These are phyloP conservation scores for Drosophila littoralis DNA, from an alignment of 1,140 invertebrate genomes.

Conservation along the genomic window DNA sequence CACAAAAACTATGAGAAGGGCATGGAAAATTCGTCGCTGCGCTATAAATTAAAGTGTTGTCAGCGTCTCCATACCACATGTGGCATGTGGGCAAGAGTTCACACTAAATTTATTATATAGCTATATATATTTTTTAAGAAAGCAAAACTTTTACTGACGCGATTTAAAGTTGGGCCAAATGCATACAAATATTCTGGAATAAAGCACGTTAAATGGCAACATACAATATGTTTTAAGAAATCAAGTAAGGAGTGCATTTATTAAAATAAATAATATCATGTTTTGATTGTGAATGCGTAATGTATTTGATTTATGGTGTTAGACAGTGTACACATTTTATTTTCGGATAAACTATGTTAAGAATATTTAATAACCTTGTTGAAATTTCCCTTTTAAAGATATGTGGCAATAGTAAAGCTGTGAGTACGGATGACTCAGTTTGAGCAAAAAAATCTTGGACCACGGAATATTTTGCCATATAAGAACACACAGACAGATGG, in stretches of 20 bases:
- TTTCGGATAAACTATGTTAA: too few relatives aligned
- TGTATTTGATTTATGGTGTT: too few relatives aligned
- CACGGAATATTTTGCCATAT: too few relatives aligned
- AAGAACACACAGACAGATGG: too few relatives aligned
- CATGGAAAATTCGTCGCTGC: constrained; percentile 59
- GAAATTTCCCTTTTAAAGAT: too few relatives aligned
- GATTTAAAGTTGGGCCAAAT: not conserved
- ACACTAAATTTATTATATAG: constrained; percentile 69
- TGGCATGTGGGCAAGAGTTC: constrained; percentile 62
- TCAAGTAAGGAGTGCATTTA: not conserved
- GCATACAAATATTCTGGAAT: too few relatives aligned
- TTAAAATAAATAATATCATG: not conserved
- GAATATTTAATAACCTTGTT: too few relatives aligned
- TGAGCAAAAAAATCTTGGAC: too few relatives aligned
- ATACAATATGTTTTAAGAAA: constrained; percentile 47
- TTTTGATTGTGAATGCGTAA: too few relatives aligned
- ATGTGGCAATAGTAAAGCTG: too few relatives aligned
- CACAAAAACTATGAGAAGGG: constrained; percentile 17
- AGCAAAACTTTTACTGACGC: not conserved
- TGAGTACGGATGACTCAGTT: too few relatives aligned
- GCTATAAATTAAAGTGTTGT: constrained; percentile 71
- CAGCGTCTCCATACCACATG: constrained; percentile 57
- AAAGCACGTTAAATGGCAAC: not conserved
- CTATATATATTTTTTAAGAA: constrained; percentile 40
- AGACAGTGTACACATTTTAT: too few relatives aligned